phyloP scores from a whole-genome alignment of 2,888 invertebrate genomes.

The Petrolisthes manimaculis region DNA sequence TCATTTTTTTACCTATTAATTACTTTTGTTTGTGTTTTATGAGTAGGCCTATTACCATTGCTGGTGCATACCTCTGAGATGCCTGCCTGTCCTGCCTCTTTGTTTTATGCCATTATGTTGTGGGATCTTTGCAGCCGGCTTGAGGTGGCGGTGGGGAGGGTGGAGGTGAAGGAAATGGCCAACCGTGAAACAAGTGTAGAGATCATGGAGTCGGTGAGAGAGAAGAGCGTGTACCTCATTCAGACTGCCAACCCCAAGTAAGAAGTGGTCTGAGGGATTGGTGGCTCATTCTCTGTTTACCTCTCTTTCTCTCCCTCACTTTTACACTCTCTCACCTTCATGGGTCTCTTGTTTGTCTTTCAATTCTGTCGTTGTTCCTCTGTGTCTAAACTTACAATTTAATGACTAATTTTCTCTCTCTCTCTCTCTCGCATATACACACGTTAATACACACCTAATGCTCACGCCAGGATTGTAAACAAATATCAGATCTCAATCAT shows the following conservation, averaged over 20 bases:
- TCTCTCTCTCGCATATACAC: no score
- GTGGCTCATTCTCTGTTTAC: neutral
- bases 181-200: constrained; percentile 66
- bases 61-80: no score
- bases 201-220: constrained; percentile 65
- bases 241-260: constrained; percentile 66
- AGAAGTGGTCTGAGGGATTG: constrained; percentile 38
- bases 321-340: neutral
- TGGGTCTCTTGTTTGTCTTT: neutral
- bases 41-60: no score
- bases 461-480: no score
- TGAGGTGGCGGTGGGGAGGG: constrained; percentile 58
- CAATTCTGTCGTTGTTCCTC: neutral
- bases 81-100: neutral
- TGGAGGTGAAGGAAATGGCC: constrained; percentile 64
- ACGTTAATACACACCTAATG: no score
- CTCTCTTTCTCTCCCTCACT: neutral
- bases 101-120: constrained; percentile 18
- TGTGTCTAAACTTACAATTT: no score
- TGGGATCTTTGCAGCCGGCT: constrained; percentile 66
- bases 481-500: no score
- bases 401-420: no score
- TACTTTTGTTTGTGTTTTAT: no score
- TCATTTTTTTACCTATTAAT: no score
- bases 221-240: constrained; percentile 66